Percentiles rank a stretch among this genome's conserved stretches.
Evolutionary conservation across 2,113 vertebrate species (phyloP).

Genomic region (Hippocampus mohnikei): DNA sequence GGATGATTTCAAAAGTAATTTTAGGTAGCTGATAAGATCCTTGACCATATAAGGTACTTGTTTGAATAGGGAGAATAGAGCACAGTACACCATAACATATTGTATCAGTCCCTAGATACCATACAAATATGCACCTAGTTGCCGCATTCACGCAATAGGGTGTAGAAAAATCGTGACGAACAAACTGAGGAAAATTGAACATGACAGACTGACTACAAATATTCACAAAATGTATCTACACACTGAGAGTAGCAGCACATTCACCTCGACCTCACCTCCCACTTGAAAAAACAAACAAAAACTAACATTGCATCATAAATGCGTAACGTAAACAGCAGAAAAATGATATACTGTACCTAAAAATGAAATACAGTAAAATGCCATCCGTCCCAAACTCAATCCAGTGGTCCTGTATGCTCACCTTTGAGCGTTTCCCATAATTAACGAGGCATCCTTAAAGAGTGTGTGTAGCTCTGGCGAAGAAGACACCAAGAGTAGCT

Average conservation of each 20-base stretch:
- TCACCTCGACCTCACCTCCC: constrained; percentile 1
- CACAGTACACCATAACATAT: not conserved
- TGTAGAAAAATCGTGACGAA: not conserved
- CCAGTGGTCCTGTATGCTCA: constrained; percentile 53
- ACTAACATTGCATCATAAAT: not conserved
- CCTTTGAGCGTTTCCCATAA: constrained; percentile 75
- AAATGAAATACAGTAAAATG: not conserved
- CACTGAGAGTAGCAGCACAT: constrained; percentile 13
- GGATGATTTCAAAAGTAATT: not conserved
- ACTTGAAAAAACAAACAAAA: not conserved
- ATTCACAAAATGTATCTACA: constrained; percentile 38
- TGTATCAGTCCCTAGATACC: not conserved
- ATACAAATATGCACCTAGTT: not conserved
- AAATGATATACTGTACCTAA: constrained; percentile 1
- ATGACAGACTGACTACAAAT: constrained; percentile 25
- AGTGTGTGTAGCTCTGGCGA: constrained; percentile 9
- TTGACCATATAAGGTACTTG: not conserved
- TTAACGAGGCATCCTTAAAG: constrained; percentile 55
- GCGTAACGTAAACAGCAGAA: not conserved
- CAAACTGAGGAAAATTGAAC: constrained; percentile 24
- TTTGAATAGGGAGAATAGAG: not conserved
- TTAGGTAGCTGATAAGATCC: not conserved
- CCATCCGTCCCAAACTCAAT: not conserved
- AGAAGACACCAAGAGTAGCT: constrained; percentile 1
- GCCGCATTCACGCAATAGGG: not conserved